phyloP scores from a whole-genome alignment of 2,888 invertebrate genomes.

The Idaea aversata region DNA sequence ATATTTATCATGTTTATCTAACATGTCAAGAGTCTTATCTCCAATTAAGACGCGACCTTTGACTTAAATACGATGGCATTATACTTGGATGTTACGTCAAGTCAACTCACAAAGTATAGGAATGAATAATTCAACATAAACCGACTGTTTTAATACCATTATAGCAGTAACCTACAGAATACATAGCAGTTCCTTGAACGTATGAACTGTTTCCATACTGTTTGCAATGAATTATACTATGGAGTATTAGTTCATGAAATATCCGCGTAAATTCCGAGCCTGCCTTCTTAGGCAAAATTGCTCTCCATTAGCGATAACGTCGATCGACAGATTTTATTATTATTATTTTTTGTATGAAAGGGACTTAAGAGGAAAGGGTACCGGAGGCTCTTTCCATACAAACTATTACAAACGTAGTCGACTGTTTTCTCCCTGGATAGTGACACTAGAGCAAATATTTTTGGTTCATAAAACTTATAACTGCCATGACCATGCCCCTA shows the following conservation, averaged over 20 bases:
- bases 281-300: background rate
- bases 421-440: too few species aligned
- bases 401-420: too few species aligned
- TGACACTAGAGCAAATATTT: too few species aligned
- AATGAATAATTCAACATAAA: conserved; percentile 53
- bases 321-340: too few species aligned
- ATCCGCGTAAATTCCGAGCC: background rate
- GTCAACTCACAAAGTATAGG: conserved; percentile 34
- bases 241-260: background rate
- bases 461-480: too few species aligned
- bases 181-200: conserved; percentile 41
- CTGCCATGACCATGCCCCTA: too few species aligned
- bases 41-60: conserved; percentile 24
- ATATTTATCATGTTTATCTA: background rate
- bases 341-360: too few species aligned
- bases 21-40: background rate
- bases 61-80: conserved; percentile 19
- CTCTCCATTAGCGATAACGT: too few species aligned
- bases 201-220: conserved; percentile 24
- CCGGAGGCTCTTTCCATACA: too few species aligned
- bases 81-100: conserved; percentile 38
- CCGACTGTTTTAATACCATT: conserved; percentile 41
- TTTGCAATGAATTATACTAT: conserved; percentile 9
- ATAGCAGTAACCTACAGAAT: conserved; percentile 47
- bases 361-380: too few species aligned